These are phyloP conservation scores for Pelosia muscerda DNA, from an alignment of 2,888 invertebrate species.

Conservation along the genomic window DNA sequence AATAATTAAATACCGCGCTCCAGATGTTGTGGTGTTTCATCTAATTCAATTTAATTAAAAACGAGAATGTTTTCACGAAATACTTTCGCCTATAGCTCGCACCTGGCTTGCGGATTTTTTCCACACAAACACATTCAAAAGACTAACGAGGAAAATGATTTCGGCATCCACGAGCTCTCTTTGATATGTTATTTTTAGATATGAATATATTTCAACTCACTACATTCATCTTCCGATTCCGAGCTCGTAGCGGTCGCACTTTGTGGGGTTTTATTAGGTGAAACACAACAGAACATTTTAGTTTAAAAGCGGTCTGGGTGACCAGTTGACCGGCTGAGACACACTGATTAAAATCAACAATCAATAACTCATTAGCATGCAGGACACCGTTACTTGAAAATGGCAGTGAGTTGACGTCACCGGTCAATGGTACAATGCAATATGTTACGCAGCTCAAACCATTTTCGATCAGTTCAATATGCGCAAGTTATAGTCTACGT, in stretches of 20 bases:
- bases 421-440: slow-evolving; percentile 11
- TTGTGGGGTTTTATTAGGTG: slow-evolving; percentile 37
- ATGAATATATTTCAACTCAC: slow-evolving; percentile 49
- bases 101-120: slow-evolving; percentile 51
- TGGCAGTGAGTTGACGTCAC: slow-evolving; percentile 30
- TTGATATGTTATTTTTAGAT: slow-evolving; percentile 23
- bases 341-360: slow-evolving; percentile 58
- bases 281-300: slow-evolving; percentile 63
- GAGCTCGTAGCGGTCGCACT: slow-evolving; percentile 43
- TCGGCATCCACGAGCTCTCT: slow-evolving; percentile 27
- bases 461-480: not conserved
- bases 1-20: slow-evolving; percentile 24
- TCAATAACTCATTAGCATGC: slow-evolving; percentile 59
- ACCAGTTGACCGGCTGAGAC: slow-evolving; percentile 23
- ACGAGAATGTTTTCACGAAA: slow-evolving; percentile 31
- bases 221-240: slow-evolving; percentile 32
- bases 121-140: slow-evolving; percentile 45
- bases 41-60: slow-evolving; percentile 43
- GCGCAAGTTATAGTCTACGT: not conserved
- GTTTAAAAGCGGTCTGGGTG: slow-evolving; percentile 19
- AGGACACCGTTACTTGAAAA: slow-evolving; percentile 41
- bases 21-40: slow-evolving; percentile 37
- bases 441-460: not conserved
- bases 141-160: slow-evolving; percentile 48
- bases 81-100: slow-evolving; percentile 31